These are phyloP conservation scores for Montipora capitata DNA, from an alignment of 92 coral and sea anemone genomes.

Conservation along the genomic window DNA sequence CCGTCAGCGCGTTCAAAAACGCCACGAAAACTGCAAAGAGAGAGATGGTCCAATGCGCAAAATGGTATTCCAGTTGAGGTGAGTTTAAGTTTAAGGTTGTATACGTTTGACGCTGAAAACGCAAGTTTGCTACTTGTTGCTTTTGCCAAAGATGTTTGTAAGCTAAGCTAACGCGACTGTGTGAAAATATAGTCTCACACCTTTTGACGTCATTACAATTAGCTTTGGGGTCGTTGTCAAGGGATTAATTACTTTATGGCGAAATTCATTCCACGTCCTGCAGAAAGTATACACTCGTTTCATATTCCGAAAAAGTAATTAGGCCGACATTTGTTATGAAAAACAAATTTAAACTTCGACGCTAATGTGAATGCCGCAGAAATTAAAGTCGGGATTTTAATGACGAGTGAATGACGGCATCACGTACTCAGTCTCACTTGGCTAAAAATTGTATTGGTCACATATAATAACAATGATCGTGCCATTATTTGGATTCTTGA, in stretches of 20 bases:
- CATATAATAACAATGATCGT: not conserved
- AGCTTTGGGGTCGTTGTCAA: conserved; percentile 15
- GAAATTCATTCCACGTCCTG: not conserved
- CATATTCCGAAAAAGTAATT: not conserved
- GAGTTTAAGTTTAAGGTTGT: not conserved
- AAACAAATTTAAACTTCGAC: not conserved
- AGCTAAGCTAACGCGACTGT: too few relatives aligned
- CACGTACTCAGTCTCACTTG: not conserved
- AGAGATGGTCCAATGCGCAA: not conserved
- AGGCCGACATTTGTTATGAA: too few relatives aligned
- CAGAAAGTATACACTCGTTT: not conserved
- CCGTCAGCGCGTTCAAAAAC: not conserved
- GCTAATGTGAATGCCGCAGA: not conserved
- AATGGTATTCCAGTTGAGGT: not conserved
- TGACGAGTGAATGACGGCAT: not conserved
- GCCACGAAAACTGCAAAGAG: not conserved
- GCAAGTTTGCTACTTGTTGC: conserved; percentile 19
- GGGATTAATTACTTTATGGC: not conserved
- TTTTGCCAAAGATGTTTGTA: not conserved
- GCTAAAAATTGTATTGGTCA: not conserved
- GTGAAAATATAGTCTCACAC: too few relatives aligned
- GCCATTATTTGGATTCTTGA: not conserved
- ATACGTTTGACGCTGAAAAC: not conserved
- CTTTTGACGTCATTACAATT: conserved; percentile 26
- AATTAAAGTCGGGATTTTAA: not conserved